phyloP scores from a whole-genome alignment of 2,797 vertebrate species.

The Scomberomorus guttatus region DNA sequence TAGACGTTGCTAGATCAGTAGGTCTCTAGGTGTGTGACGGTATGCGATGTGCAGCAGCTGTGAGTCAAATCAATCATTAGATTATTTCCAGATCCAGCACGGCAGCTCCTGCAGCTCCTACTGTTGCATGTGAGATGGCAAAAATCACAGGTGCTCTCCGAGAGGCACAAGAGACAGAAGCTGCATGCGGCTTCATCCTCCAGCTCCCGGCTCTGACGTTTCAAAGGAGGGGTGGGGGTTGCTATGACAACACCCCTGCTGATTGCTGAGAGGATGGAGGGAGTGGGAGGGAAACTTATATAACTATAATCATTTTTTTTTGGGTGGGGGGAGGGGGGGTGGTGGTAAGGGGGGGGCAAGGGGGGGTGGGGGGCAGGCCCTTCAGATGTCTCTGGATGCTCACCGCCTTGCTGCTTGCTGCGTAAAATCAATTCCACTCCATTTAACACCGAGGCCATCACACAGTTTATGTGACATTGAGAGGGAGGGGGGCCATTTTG shows the following conservation, averaged over 20 bases:
- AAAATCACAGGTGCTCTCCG: constrained; percentile 75
- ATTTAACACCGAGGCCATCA: constrained; percentile 76
- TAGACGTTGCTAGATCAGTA: constrained; percentile 40
- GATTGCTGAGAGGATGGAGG: constrained; percentile 75
- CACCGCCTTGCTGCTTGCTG: constrained; percentile 57
- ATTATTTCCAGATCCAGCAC: constrained; percentile 32
- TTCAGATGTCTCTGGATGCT: constrained; percentile 74
- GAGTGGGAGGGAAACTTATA: constrained; percentile 85
- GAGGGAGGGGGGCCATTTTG: constrained; percentile 12
- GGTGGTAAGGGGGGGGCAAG: not conserved
- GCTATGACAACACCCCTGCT: constrained; percentile 84
- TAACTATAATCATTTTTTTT: constrained; percentile 79
- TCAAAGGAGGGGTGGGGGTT: constrained; percentile 75
- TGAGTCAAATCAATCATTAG: constrained; percentile 48
- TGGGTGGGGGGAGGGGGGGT: not conserved
- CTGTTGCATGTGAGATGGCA: constrained; percentile 41
- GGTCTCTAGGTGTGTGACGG: constrained; percentile 20
- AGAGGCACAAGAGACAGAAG: constrained; percentile 71
- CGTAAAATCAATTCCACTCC: constrained; percentile 78
- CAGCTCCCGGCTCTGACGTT: constrained; percentile 81
- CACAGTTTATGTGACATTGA: constrained; percentile 75
- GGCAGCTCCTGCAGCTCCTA: constrained; percentile 44
- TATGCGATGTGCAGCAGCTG: constrained; percentile 20
- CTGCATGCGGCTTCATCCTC: constrained; percentile 82
- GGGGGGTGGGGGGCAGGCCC: constrained; percentile 48